Evolutionary conservation across 2,888 invertebrate genomes (phyloP).

Genomic region (Noctua pronuba): DNA sequence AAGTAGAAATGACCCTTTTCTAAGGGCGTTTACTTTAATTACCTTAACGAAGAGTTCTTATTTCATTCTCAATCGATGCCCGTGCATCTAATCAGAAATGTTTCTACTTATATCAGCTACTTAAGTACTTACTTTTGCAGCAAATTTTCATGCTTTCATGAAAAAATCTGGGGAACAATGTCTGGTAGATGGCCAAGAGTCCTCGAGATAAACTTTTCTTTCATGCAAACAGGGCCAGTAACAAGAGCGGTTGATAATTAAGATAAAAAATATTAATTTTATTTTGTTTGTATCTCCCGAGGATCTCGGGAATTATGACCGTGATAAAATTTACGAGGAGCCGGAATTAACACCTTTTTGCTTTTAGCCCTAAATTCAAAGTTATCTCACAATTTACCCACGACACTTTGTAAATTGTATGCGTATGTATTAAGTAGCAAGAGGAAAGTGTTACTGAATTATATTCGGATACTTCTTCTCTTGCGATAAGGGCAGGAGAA

Average conservation of each 20-base stretch:
- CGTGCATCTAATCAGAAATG: neutral
- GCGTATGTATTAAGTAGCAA: neutral
- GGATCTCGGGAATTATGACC: neutral
- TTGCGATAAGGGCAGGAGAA: no score
- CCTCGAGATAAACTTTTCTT: neutral
- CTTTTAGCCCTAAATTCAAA: constrained; percentile 25
- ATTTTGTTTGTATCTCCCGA: neutral
- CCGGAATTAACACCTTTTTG: constrained; percentile 29
- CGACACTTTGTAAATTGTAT: neutral
- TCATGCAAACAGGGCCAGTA: no score
- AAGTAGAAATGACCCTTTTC: neutral
- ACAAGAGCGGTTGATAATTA: neutral
- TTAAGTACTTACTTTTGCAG: neutral
- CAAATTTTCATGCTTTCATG: neutral
- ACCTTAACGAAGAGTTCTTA: neutral
- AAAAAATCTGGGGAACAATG: neutral
- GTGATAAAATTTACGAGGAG: constrained; percentile 19
- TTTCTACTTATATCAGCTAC: neutral
- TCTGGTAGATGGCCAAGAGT: neutral
- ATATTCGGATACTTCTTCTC: no score
- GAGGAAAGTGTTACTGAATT: neutral
- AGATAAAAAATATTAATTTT: neutral
- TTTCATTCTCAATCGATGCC: neutral
- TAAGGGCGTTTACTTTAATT: neutral
- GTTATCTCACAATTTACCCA: constrained; percentile 8